These are phyloP conservation scores for Drosophila bocqueti DNA, from an alignment of 1,140 invertebrate species.

Conservation along the genomic window DNA sequence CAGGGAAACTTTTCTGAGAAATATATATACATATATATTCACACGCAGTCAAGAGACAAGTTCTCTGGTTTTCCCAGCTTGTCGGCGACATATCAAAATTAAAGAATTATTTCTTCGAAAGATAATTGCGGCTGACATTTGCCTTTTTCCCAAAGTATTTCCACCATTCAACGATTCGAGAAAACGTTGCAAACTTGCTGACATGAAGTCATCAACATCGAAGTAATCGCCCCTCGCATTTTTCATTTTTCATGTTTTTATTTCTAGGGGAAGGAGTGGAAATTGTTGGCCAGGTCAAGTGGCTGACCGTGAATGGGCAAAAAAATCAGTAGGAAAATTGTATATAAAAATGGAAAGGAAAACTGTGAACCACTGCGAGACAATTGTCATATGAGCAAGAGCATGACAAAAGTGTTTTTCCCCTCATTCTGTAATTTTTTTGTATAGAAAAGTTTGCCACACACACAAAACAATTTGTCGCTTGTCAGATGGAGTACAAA, in stretches of 20 bases:
- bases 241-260: neutral
- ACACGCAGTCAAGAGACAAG: slow-evolving; percentile 6
- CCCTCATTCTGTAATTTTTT: slow-evolving; percentile 20
- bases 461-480: slow-evolving; percentile 53
- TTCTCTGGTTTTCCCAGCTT: slow-evolving; percentile 13
- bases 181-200: slow-evolving; percentile 52
- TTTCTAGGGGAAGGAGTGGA: slow-evolving; percentile 3
- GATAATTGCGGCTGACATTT: slow-evolving; percentile 37
- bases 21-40: neutral
- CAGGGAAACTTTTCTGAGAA: neutral
- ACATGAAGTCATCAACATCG: slow-evolving; percentile 55
- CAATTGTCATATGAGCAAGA: slow-evolving; percentile 44
- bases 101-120: slow-evolving; percentile 32
- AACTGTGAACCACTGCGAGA: slow-evolving; percentile 14
- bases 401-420: slow-evolving; percentile 62
- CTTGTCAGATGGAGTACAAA: slow-evolving; percentile 18
- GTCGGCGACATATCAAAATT: slow-evolving; percentile 30
- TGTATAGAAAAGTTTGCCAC: slow-evolving; percentile 27
- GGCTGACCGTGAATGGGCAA: slow-evolving; percentile 56
- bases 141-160: slow-evolving; percentile 22
- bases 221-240: slow-evolving; percentile 9
- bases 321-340: slow-evolving; percentile 24
- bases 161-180: slow-evolving; percentile 6
- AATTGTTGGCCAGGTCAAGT: slow-evolving; percentile 63
- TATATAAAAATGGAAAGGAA: slow-evolving; percentile 19